Evolutionary conservation across 2,113 vertebrate genomes (phyloP).

Genomic region (Pyxicephalus adspersus): DNA sequence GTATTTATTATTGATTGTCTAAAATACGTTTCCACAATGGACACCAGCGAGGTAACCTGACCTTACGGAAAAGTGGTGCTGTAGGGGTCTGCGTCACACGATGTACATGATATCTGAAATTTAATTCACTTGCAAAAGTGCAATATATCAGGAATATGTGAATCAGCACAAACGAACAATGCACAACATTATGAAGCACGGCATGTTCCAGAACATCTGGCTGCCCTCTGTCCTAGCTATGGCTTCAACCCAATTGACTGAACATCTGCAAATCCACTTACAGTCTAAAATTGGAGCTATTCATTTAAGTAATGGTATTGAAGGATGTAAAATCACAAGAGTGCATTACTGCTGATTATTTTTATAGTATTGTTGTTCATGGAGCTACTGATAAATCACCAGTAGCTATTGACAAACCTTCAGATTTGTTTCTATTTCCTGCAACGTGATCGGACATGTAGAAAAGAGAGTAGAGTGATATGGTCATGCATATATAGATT

Average conservation of each 20-base stretch:
- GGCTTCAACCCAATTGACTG: slow-evolving; percentile 22
- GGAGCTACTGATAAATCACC: slow-evolving; percentile 24
- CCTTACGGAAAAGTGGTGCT: slow-evolving; percentile 34
- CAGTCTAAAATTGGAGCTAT: slow-evolving; percentile 35
- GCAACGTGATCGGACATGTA: not conserved
- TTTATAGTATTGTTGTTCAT: slow-evolving; percentile 28
- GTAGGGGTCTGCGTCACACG: slow-evolving; percentile 25
- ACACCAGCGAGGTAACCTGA: slow-evolving; percentile 36
- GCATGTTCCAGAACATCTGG: slow-evolving; percentile 56
- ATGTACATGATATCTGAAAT: slow-evolving; percentile 26
- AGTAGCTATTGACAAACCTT: slow-evolving; percentile 4
- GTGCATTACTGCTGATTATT: slow-evolving; percentile 23
- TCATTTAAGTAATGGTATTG: slow-evolving; percentile 48
- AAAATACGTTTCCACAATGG: slow-evolving; percentile 54
- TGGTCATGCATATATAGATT: not conserved
- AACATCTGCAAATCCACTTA: slow-evolving; percentile 54
- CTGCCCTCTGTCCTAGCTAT: not conserved
- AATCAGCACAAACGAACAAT: slow-evolving; percentile 56
- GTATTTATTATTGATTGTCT: slow-evolving; percentile 54
- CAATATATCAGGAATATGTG: slow-evolving; percentile 49
- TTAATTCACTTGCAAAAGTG: slow-evolving; percentile 12
- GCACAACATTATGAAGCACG: slow-evolving; percentile 30
- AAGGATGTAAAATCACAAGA: slow-evolving; percentile 28
- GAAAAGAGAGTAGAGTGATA: not conserved
- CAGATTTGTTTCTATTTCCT: not conserved